Conservation (phyloP, 2,888 invertebrate species). For the Ferrisia virgata region DNA sequence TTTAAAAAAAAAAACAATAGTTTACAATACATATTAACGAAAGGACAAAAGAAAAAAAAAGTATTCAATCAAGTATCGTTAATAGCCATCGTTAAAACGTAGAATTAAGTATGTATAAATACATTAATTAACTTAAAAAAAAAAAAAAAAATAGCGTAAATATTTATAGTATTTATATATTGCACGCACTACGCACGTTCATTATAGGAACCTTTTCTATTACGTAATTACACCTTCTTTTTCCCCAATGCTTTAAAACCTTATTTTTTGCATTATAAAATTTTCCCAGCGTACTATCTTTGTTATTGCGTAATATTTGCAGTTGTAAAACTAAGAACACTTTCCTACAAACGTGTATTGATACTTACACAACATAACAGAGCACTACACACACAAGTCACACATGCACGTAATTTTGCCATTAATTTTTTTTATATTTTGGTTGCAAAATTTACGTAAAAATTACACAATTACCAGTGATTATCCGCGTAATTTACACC, state of each 20-base stretch:
- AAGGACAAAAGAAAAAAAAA: background rate
- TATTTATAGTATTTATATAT: slow-evolving; percentile 38
- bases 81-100: background rate
- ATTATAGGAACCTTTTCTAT: slow-evolving; percentile 38
- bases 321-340: background rate
- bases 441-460: background rate
- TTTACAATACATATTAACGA: background rate
- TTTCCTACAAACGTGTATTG: background rate
- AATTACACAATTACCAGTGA: slow-evolving; percentile 1
- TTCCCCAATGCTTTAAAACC: background rate
- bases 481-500: slow-evolving; percentile 19
- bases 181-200: slow-evolving; percentile 43
- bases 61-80: background rate
- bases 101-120: slow-evolving; percentile 7
- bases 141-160: background rate
- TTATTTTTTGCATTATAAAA: background rate
- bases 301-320: background rate
- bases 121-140: no score
- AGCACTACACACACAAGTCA: background rate
- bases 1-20: background rate
- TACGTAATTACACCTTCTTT: background rate
- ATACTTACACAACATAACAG: background rate
- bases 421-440: background rate
- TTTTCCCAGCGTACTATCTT: background rate
- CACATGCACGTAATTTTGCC: background rate